Evolutionary conservation across 1,140 invertebrate species (phyloP).

Genomic region (Halictus rubicundus): DNA sequence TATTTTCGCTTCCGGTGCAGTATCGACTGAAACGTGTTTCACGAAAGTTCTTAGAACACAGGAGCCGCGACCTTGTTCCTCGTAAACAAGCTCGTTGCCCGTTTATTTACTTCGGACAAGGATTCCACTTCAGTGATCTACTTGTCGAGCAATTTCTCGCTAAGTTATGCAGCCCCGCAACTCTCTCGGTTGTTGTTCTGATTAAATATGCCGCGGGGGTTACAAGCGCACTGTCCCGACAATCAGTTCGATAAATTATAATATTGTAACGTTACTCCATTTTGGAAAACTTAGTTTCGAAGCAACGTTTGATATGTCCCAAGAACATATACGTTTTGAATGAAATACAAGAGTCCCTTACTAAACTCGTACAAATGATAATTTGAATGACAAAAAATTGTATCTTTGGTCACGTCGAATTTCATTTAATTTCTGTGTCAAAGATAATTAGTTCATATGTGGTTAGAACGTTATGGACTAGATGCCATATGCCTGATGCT

Average conservation of each 20-base stretch:
- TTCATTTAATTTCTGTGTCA: too few species aligned
- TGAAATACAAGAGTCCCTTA: too few species aligned
- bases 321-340: too few species aligned
- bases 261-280: background rate
- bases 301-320: too few species aligned
- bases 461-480: too few species aligned
- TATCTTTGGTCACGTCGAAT: too few species aligned
- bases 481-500: too few species aligned
- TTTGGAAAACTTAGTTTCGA: background rate
- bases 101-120: slow-evolving; percentile 55
- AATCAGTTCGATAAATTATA: background rate
- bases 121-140: slow-evolving; percentile 51
- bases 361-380: too few species aligned
- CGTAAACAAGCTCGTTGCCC: slow-evolving; percentile 56
- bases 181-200: slow-evolving; percentile 41
- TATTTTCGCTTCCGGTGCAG: background rate
- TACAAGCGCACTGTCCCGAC: background rate
- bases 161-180: slow-evolving; percentile 42
- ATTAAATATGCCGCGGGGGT: slow-evolving; percentile 38
- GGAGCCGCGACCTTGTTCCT: slow-evolving; percentile 54
- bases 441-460: too few species aligned
- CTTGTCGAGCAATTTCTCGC: slow-evolving; percentile 41
- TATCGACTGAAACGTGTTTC: background rate
- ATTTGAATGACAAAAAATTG: too few species aligned
- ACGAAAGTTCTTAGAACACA: slow-evolving; percentile 36